Base-by-base conservation (phyloP, 2,113 vertebrate genomes). In the Copsychus sechellarum region DNA sequence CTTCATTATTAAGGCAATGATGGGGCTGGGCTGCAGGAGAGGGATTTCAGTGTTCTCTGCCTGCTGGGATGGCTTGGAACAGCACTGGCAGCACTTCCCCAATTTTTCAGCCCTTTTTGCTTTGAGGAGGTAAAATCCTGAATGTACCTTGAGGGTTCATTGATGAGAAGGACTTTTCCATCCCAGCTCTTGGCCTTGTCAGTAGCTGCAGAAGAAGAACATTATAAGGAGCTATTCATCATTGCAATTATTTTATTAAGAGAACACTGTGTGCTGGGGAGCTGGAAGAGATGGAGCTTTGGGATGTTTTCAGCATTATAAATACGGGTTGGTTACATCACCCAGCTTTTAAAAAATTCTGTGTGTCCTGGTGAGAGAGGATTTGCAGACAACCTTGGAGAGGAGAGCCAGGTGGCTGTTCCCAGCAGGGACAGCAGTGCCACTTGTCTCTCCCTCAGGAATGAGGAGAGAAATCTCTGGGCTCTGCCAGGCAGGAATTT, bases 221-320 rank as follows among this genome's bases (percentile, higher is more conserved):
- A 43, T 90, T 90, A n/a, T 64, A 81, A 94, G 90, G 86, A 88
- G 86, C 95, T 86, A 96, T 97, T 96, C 94, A 96, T 97, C 96
- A 94, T 51, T 74, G 88, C 96, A 96, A 88, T 97, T 97, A 96
- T 94, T 95, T 95, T 97, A 96, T 97, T 96, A 92, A 64, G 96
- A 78, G 95, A 83, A 97, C 95, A 96, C 79, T 53, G 82, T 94
- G 96, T 97, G 94, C 96, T 94, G 73, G 91, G 81, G 94, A 92
- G 81, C 94, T 95, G 95, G 91, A 94, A 86, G 87, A 94, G 90
- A 85, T 77, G 91, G 90, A 88, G 85, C 92, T 93, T 88, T 94
- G 95, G 93, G 95, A 96, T 94, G 95, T 96, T 96, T 96, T 96
- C 95, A 96, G 88, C 93, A 93, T 97, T 88, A 86, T 96, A 97